phyloP scores from a whole-genome alignment of 2,113 vertebrate genomes.

The Actenoides hombroni region DNA sequence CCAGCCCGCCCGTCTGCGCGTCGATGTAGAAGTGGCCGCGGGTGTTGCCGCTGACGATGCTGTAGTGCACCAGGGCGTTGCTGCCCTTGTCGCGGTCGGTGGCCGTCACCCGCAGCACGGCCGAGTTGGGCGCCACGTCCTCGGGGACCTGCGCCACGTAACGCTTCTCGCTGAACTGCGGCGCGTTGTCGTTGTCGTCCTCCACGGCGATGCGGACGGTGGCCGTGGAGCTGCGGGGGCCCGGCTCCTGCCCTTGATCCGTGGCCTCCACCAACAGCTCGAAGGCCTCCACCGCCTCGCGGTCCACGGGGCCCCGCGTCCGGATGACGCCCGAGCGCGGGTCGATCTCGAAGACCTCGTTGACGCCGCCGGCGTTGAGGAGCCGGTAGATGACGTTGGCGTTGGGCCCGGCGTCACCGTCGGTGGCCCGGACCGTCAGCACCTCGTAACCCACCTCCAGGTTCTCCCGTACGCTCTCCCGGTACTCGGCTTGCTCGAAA shows the following conservation, averaged over 20 bases:
- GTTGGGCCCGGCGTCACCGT: constrained; percentile 87
- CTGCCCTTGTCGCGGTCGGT: constrained; percentile 88
- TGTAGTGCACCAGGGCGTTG: constrained; percentile 92
- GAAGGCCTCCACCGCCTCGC: constrained; percentile 87
- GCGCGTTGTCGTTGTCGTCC: constrained; percentile 93
- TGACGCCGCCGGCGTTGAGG: constrained; percentile 78
- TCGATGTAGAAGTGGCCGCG: constrained; percentile 95
- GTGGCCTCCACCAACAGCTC: constrained; percentile 87
- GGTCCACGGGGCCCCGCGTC: constrained; percentile 87
- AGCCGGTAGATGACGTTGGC: constrained; percentile 92
- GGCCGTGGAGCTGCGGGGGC: constrained; percentile 87
- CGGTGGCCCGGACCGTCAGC: constrained; percentile 90
- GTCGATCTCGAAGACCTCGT: constrained; percentile 90
- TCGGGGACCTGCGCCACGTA: constrained; percentile 89
- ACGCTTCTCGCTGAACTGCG: constrained; percentile 93
- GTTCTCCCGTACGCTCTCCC: constrained; percentile 93
- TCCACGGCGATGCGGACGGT: constrained; percentile 87
- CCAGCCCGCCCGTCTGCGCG: constrained; percentile 88
- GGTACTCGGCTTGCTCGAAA: constrained; percentile 93
- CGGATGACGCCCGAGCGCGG: constrained; percentile 90
- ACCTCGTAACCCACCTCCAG: constrained; percentile 95
- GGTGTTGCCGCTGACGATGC: constrained; percentile 95
- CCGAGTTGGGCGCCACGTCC: constrained; percentile 80
- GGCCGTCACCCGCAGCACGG: constrained; percentile 86
- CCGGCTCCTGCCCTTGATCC: constrained; percentile 89